A percentile compares a stretch with the other conserved stretches of the same genome.
phyloP scores from a whole-genome alignment of 2,113 vertebrate species.

The Takifugu bimaculatus region DNA sequence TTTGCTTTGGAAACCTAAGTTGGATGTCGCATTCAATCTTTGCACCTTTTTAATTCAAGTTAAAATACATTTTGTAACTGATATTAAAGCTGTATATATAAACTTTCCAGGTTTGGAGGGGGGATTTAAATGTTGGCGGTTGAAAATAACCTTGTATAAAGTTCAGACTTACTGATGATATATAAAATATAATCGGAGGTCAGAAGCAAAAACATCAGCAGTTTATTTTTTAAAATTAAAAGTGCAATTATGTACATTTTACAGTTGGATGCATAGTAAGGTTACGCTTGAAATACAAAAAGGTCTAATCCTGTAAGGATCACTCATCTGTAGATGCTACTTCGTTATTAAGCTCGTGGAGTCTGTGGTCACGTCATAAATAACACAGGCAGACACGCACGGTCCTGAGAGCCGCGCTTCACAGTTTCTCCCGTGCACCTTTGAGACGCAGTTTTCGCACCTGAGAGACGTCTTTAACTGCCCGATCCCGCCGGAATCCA shows the following conservation, averaged over 20 bases:
- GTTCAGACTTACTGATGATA: not conserved
- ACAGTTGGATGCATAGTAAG: slow-evolving; percentile 37
- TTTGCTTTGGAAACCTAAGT: not conserved
- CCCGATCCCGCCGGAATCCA: no score
- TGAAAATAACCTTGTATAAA: slow-evolving; percentile 9
- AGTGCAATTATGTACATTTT: slow-evolving; percentile 32
- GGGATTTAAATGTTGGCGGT: not conserved
- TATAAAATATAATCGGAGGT: slow-evolving; percentile 10
- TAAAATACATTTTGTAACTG: slow-evolving; percentile 1
- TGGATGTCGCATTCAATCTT: not conserved
- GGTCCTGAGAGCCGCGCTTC: slow-evolving; percentile 34
- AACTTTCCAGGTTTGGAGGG: slow-evolving; percentile 20
- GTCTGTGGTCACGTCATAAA: slow-evolving; percentile 34
- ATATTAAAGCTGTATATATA: slow-evolving; percentile 20
- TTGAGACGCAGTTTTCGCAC: no score
- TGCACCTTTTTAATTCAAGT: not conserved
- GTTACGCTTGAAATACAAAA: slow-evolving; percentile 47
- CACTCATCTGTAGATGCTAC: slow-evolving; percentile 35
- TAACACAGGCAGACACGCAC: slow-evolving; percentile 17
- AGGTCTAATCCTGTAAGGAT: slow-evolving; percentile 37
- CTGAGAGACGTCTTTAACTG: no score
- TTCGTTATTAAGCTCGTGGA: slow-evolving; percentile 18
- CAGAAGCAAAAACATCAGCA: slow-evolving; percentile 11
- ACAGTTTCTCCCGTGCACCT: slow-evolving; percentile 31
- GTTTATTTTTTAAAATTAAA: slow-evolving; percentile 24